These are phyloP conservation scores for Pinna nobilis DNA, from an alignment of 1,140 invertebrate genomes.

Conservation along the genomic window DNA sequence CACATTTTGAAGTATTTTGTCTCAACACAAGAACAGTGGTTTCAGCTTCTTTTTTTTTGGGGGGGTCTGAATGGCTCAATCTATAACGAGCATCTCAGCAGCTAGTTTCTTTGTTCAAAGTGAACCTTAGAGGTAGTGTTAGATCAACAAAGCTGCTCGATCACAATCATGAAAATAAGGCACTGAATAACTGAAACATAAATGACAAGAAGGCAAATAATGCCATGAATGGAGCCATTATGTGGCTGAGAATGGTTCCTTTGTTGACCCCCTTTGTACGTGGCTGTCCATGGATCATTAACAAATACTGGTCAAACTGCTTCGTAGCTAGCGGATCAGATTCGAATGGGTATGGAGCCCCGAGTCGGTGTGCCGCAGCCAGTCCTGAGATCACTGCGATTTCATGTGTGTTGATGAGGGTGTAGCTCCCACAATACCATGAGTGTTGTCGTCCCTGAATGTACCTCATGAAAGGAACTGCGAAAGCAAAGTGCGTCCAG, in stretches of 20 bases:
- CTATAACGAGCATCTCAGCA: too few species aligned
- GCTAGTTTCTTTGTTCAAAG: too few species aligned
- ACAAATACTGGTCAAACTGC: conserved; percentile 66
- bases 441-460: conserved; percentile 60
- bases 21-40: too few species aligned
- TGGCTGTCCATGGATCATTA: conserved; percentile 58
- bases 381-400: conserved; percentile 65
- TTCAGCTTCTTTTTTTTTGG: too few species aligned
- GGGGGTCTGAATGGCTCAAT: too few species aligned
- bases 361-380: conserved; percentile 57
- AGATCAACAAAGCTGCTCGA: too few species aligned
- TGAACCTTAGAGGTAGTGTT: too few species aligned
- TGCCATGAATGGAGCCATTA: conserved; percentile 47
- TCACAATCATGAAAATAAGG: neutral
- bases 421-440: conserved; percentile 64
- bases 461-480: conserved; percentile 63
- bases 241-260: conserved; percentile 33
- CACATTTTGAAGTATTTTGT: too few species aligned
- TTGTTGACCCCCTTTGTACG: conserved; percentile 44
- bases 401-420: conserved; percentile 66
- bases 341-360: conserved; percentile 64
- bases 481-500: conserved; percentile 66
- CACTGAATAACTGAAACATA: conserved; percentile 15
- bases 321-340: conserved; percentile 58
- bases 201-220: conserved; percentile 51